Conservation (phyloP, 2,113 vertebrate genomes). For the Mirza zaza region DNA sequence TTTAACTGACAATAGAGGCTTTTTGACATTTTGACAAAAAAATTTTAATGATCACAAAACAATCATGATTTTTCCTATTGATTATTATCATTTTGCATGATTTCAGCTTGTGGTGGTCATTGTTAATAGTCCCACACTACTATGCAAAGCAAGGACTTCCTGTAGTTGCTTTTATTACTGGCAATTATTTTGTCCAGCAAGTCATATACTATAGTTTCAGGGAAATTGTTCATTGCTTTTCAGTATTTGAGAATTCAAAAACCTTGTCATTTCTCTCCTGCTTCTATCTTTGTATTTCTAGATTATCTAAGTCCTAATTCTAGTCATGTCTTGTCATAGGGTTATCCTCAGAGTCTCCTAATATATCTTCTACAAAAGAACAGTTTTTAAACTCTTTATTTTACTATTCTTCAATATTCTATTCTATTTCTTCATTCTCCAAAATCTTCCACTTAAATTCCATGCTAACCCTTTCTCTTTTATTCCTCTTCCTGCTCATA, state of each 20-base stretch:
- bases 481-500: neutral
- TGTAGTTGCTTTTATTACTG: neutral
- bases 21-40: slow-evolving; percentile 9
- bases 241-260: neutral
- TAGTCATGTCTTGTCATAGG: neutral
- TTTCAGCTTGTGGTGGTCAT: neutral
- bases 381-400: neutral
- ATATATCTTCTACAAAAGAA: neutral
- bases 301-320: neutral
- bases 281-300: neutral
- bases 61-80: neutral
- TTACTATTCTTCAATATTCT: neutral
- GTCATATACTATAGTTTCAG: neutral
- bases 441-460: neutral
- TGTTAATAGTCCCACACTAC: neutral
- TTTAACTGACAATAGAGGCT: neutral
- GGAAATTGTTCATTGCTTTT: neutral
- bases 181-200: slow-evolving; percentile 31
- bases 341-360: neutral
- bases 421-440: neutral
- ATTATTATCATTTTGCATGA: neutral
- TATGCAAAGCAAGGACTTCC: neutral
- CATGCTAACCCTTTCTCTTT: neutral
- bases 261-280: slow-evolving; percentile 11
- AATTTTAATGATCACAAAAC: neutral